Conservation (phyloP, 2,888 invertebrate genomes). For the Tortrix viridana region DNA sequence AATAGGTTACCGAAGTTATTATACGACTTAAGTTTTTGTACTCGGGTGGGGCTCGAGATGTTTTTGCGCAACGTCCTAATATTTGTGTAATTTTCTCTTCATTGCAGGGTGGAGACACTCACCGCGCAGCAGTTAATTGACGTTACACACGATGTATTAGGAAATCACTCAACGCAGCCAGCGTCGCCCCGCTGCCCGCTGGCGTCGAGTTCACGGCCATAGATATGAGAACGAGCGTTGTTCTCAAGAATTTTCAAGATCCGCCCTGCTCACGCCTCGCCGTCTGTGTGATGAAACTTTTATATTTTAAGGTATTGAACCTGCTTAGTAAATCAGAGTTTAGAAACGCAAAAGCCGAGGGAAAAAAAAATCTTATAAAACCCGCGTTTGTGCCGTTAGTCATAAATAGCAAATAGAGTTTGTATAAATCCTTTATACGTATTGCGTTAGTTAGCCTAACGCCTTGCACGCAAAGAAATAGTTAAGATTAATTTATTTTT, state of each 20-base stretch:
- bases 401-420: constrained; percentile 5
- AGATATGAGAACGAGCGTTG: no score
- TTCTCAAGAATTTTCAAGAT: no score
- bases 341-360: neutral
- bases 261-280: no score
- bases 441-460: neutral
- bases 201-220: no score
- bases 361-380: neutral
- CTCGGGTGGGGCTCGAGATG: constrained; percentile 4
- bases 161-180: no score
- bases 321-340: no score
- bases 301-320: no score
- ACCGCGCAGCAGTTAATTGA: no score
- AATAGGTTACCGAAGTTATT: constrained; percentile 11
- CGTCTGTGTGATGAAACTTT: no score
- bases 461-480: constrained; percentile 12
- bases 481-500: constrained; percentile 5
- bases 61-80: constrained; percentile 4
- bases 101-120: neutral
- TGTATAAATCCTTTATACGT: constrained; percentile 5
- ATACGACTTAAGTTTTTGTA: constrained; percentile 20
- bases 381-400: neutral
- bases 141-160: no score
- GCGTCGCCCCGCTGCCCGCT: no score
- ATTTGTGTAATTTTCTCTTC: constrained; percentile 8